Evolutionary conservation across 2,888 invertebrate genomes (phyloP).

Genomic region (Diloba caeruleocephala): DNA sequence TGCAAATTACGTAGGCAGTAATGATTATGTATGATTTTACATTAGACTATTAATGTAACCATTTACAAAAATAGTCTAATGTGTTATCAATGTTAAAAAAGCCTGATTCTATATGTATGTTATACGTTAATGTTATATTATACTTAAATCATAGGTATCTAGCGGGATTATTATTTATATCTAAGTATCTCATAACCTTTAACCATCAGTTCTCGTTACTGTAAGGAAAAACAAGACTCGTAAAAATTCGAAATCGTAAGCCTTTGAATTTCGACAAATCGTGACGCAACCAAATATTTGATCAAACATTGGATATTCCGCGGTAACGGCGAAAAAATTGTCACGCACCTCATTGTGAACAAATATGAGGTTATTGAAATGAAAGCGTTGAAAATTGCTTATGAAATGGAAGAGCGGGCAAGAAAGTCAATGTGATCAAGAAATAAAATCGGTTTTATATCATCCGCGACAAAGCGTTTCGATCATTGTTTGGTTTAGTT

Average conservation of each 20-base stretch:
- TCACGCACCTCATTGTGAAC: constrained; percentile 72
- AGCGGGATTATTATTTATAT: too few species aligned
- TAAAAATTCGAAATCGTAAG: constrained; percentile 15
- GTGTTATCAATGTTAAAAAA: too few species aligned
- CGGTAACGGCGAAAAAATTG: constrained; percentile 45
- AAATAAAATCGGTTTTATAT: constrained; percentile 49
- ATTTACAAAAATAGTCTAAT: too few species aligned
- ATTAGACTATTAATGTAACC: too few species aligned
- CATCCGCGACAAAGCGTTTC: constrained; percentile 47
- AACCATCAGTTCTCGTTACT: too few species aligned
- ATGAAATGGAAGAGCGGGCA: constrained; percentile 74
- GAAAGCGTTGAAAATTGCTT: constrained; percentile 82
- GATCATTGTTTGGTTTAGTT: constrained; percentile 51
- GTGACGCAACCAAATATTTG: constrained; percentile 45
- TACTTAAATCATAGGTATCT: too few species aligned
- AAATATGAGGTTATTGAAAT: constrained; percentile 69
- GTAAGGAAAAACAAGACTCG: neutral
- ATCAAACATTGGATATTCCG: constrained; percentile 31
- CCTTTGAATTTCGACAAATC: constrained; percentile 31
- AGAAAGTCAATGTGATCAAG: constrained; percentile 66
- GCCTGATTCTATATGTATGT: too few species aligned
- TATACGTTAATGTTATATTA: too few species aligned
- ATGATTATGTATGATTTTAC: too few species aligned
- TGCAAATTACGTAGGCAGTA: too few species aligned
- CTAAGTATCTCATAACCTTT: too few species aligned